Evolutionary conservation across 2,113 vertebrate species (phyloP).

Genomic region (Etheostoma cragini): DNA sequence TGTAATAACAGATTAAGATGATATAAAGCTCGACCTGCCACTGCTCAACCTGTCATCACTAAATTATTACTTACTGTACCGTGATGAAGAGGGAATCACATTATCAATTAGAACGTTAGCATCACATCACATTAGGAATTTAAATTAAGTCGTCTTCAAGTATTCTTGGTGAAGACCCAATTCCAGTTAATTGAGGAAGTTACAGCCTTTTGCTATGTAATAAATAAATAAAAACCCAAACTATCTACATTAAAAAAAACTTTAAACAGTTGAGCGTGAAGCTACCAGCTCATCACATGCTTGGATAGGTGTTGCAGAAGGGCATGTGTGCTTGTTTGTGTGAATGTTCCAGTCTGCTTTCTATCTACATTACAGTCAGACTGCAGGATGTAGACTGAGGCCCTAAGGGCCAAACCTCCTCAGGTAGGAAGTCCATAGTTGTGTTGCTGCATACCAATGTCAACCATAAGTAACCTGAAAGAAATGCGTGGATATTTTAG

Average conservation of each 20-base stretch:
- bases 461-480: not conserved
- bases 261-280: not conserved
- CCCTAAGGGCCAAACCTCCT: not conserved
- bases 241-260: not conserved
- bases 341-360: not conserved
- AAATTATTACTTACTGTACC: not conserved
- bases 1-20: slow-evolving; percentile 11
- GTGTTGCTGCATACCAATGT: not conserved
- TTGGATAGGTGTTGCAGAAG: not conserved
- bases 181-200: not conserved
- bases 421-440: not conserved
- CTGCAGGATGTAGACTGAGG: slow-evolving; percentile 7
- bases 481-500: not conserved
- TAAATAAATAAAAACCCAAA: not conserved
- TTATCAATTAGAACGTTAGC: not conserved
- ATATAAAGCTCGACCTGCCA: slow-evolving; percentile 12
- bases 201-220: not conserved
- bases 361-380: not conserved
- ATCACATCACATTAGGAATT: not conserved
- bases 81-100: not conserved
- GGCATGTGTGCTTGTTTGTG: not conserved
- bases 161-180: not conserved
- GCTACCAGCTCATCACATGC: not conserved
- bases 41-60: not conserved
- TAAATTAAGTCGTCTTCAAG: not conserved